Conservation (phyloP, 2,888 invertebrate species). For the Erynnis tages region DNA sequence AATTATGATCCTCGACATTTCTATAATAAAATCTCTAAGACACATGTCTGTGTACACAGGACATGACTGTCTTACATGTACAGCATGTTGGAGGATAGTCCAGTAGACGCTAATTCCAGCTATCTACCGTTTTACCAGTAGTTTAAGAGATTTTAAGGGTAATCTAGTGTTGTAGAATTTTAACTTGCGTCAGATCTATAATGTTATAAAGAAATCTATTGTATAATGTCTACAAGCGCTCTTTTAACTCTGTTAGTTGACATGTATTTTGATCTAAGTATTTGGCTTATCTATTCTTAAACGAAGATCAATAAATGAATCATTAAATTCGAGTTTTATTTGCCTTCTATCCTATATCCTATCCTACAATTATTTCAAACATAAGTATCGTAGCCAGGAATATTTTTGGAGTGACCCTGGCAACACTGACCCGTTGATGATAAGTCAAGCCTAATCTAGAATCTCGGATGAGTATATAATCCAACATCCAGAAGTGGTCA, state of each 20-base stretch:
- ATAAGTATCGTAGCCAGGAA: too few species aligned
- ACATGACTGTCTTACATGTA: too few species aligned
- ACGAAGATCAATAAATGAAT: slow-evolving; percentile 73
- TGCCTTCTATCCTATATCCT: slow-evolving; percentile 17
- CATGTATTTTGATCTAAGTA: slow-evolving; percentile 67
- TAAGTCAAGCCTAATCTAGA: too few species aligned
- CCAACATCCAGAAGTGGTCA: too few species aligned
- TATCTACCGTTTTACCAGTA: slow-evolving; percentile 26
- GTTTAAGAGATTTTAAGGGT: slow-evolving; percentile 26
- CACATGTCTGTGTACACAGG: slow-evolving; percentile 13
- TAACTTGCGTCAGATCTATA: slow-evolving; percentile 72
- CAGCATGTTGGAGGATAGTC: slow-evolving; percentile 16
- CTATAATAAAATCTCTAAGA: slow-evolving; percentile 42
- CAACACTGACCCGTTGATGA: too few species aligned
- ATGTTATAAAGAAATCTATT: slow-evolving; percentile 39
- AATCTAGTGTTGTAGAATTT: slow-evolving; percentile 43
- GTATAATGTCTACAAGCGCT: slow-evolving; percentile 38
- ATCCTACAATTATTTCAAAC: not conserved
- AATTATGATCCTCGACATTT: slow-evolving; percentile 24
- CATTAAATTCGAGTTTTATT: slow-evolving; percentile 68
- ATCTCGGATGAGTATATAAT: too few species aligned
- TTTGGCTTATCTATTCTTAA: slow-evolving; percentile 75
- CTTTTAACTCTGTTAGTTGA: slow-evolving; percentile 63
- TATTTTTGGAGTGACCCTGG: too few species aligned
- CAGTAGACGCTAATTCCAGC: slow-evolving; percentile 21